Base-by-base conservation (phyloP, 2,113 vertebrate genomes). In the Forbesichthys agassizii region DNA sequence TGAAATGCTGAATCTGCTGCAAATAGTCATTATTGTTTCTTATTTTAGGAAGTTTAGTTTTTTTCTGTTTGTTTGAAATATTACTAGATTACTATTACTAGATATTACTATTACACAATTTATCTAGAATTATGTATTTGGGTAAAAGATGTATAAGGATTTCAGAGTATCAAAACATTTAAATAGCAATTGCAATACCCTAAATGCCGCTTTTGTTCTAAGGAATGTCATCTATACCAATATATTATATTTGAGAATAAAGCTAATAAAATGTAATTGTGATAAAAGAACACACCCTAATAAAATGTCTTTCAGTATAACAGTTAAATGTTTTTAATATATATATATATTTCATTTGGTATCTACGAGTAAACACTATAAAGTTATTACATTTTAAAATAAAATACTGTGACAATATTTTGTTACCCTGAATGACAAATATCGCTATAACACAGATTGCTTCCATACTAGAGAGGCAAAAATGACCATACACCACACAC, bases 41-140 rank as follows among this genome's bases (percentile, higher is more conserved):
- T 69, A 62, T 80, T 55, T 85, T 77, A 86, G 79, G 52, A 18
- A 0, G 53, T 66, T 48, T 75, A 84, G 86, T 77, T 82, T 73
- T 73, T 33, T 75, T 77, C 81, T 79, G 77, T 88, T 86, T 87
- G 80, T 85, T 76, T 84, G 66, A 87, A 82, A 83, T 70, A 66
- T 68, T 16, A 16, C 16, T 16, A 16, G 16, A 16, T 16, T 16
- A 16, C 16, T 16, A 16, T 16, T 16, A 16, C 16, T 16, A 16
- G 16, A 16, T 16, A 16, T 16, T 16, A 16, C 16, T 16, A 16
- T 16, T 16, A 16, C 16, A 16, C 16, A 16, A 16, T 16, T 16
- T 42, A 42, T 42, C 5, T 42, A 42, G 36, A 42, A 42, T 2
- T 27, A 27, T 27, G 27, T 27, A 27, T 27, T 27, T 27, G 27